Evolutionary conservation across 2,797 vertebrate species (phyloP), one percentile per base, ranked within the genome.

Genomic region (Enteromius radiatus): DNA sequence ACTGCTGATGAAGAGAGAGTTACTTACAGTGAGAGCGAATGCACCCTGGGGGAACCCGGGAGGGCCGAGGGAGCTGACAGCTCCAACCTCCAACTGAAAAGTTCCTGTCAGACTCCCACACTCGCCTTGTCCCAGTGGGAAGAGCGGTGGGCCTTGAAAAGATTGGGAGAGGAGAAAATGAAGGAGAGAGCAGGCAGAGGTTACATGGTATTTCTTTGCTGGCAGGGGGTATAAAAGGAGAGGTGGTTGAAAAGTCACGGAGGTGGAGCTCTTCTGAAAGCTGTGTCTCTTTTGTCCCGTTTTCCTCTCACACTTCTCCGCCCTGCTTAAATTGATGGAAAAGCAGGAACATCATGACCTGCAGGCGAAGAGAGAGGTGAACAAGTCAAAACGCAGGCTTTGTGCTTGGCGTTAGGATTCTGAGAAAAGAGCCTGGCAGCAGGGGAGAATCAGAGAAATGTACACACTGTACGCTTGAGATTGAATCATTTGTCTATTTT

Each of bases 281-380:
- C 38, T 21, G 19, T 74, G 65, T 56, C 70, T 74, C 45, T 82
- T 43, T 12, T 4, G 47, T 47, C 80, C 63, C 17, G 56, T 68
- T 74, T 81, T 52, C 8, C 63, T n/a, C 47, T 73, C n/a, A 19
- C 31, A 52, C 63, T 36, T 80, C 21, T 52, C 71, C 36, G 2
- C 23, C 54, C 43, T 75, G 38, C 54, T 76, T 85, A 79, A 86
- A 84, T 84, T 75, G 17, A 70, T 26, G 41, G 70, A 33, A 31
- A 77, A 82, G 61, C 12, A 15, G 43, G 78, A 88, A 83, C 82
- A 77, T 77, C 75, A 59, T 80, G 84, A 83, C 78, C 84, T 80
- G 64, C 69, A 64, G 70, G 47, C 33, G 33, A 26, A 61, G 64
- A 69, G 36, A 67, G 85, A 65, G 70, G 64, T 59, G 47, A 76